Evolutionary conservation across 1,140 invertebrate species (phyloP), one percentile per base, ranked within the genome.

Genomic region (Phortica variegata): DNA sequence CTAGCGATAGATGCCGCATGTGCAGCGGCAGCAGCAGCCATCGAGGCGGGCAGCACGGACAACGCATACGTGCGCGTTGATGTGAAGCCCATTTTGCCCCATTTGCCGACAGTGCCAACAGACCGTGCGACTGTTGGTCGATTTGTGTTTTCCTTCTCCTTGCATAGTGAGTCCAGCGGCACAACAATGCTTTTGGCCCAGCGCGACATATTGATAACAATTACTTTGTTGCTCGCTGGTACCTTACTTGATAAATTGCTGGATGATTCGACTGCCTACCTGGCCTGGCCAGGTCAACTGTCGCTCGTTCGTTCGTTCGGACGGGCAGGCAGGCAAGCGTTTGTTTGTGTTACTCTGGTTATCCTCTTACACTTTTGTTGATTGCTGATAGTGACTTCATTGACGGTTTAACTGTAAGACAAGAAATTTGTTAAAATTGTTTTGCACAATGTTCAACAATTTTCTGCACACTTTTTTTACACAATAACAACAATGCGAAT

Each of bases 31-130:
- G 70, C 71, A 65, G 77, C 70, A 13, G 69, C 69, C 66, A 69
- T 66, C 3, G 66, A 63, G 49, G 56, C 44, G 9, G 63, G 61
- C 19, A 73, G 43, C 7, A 60, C 63, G 12, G 74, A 58, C 21
- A 75, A 47, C 5, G 72, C 68, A 37, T 75, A 75, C 6, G 87
- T 91, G 61, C 92, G 81, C 46, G 92, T 88, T 2, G 91, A 93
- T 29, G 92, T 94, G 77, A 93, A 95, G 36, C 90, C 92, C 54
- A 91, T 93, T 74, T 92, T 90, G 57, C 92, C 92, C 91, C 91
- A 95, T 81, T 92, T 91, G 58, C 91, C 91, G 51, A 94, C 87
- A 29, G 89, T 91, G 49, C 90, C 91, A 55, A 91, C 87, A 19
- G 90, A 93, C 55, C 91, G 87, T 16, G 90, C 88, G 33, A 90